These are phyloP conservation scores for Hemistola chrysoprasaria DNA, from an alignment of 2,888 invertebrate species.

Conservation along the genomic window DNA sequence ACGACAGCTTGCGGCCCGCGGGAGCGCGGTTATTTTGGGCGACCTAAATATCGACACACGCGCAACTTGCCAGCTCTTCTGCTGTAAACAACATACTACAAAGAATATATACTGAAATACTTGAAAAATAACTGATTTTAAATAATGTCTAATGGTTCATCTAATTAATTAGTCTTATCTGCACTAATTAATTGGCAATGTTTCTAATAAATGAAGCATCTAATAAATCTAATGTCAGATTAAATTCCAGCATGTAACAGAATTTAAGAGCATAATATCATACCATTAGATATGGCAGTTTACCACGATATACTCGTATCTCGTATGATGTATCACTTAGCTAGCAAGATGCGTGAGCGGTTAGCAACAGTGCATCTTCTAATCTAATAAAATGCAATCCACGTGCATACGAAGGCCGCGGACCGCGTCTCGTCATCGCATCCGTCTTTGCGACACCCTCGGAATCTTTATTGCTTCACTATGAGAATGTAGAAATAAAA, in stretches of 20 bases:
- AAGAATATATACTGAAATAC: slow-evolving; percentile 12
- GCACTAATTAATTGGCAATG: neutral
- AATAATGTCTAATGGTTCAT: no score
- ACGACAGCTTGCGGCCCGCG: slow-evolving; percentile 49
- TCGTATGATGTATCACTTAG: no score
- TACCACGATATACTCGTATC: slow-evolving; percentile 23
- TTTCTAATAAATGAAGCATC: slow-evolving; percentile 1
- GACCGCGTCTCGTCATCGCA: slow-evolving; percentile 53
- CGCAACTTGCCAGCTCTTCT: slow-evolving; percentile 44
- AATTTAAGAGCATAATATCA: no score
- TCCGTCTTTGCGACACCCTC: slow-evolving; percentile 51
- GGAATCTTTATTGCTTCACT: slow-evolving; percentile 57
- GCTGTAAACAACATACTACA: slow-evolving; percentile 36
- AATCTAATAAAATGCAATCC: slow-evolving; percentile 50
- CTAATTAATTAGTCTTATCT: neutral
- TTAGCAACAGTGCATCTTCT: slow-evolving; percentile 41
- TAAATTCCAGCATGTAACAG: no score
- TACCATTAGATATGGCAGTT: neutral
- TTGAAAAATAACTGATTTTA: neutral
- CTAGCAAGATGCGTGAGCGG: slow-evolving; percentile 12
- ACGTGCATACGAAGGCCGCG: slow-evolving; percentile 62
- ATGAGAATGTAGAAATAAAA: slow-evolving; percentile 51
- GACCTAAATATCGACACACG: slow-evolving; percentile 75
- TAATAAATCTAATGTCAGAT: neutral
- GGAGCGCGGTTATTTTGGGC: slow-evolving; percentile 69